These are phyloP conservation scores for Cheirogaleus medius DNA, from an alignment of 2,113 vertebrate species.

Conservation along the genomic window DNA sequence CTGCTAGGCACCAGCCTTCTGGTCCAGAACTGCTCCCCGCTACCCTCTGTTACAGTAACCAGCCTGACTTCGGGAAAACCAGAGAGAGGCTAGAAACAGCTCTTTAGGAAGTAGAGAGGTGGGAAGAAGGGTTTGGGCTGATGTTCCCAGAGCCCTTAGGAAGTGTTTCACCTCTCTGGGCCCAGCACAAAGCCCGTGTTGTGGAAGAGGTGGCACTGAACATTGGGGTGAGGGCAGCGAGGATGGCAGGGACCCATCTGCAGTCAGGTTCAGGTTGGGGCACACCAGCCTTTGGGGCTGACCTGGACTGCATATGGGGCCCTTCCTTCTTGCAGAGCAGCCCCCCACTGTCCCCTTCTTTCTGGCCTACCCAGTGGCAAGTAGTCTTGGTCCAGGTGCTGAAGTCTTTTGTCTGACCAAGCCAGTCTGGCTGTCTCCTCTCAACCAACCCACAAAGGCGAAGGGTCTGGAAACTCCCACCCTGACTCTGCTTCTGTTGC, in stretches of 20 bases:
- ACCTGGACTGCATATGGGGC: neutral
- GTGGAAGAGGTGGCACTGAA: neutral
- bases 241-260: neutral
- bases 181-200: neutral
- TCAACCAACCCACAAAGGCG: neutral
- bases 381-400: neutral
- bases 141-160: neutral
- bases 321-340: neutral
- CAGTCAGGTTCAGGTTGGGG: rapidly evolving
- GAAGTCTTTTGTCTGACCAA: neutral
- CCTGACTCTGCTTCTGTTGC: neutral
- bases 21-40: neutral
- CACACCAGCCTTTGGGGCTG: neutral
- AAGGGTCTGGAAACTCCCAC: neutral
- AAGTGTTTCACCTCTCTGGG: neutral
- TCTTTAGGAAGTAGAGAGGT: neutral
- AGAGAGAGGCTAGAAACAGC: neutral
- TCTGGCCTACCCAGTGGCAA: neutral
- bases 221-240: too few relatives aligned
- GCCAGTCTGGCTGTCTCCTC: neutral
- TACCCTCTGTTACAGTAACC: too few relatives aligned
- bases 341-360: neutral
- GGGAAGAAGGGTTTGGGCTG: neutral
- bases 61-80: neutral
- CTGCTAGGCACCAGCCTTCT: neutral